phyloP scores from a whole-genome alignment of 2,888 invertebrate species.

The Melinaea menophilus region DNA sequence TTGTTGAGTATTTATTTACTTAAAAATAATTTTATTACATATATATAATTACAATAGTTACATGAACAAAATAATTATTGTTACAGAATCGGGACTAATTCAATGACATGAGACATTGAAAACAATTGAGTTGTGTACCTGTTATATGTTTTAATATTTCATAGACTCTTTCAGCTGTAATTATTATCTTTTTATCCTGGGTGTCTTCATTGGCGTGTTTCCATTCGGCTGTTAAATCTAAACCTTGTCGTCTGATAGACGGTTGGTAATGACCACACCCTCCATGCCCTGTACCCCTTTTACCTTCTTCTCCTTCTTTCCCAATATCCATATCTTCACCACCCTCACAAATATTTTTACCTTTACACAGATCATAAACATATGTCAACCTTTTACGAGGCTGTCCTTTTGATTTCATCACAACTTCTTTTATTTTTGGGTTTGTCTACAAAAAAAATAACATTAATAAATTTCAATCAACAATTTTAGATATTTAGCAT shows the following conservation, averaged over 20 bases:
- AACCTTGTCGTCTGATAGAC: slow-evolving; percentile 89
- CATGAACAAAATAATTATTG: too few species aligned
- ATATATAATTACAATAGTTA: too few species aligned
- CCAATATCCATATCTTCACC: slow-evolving; percentile 98
- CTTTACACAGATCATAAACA: slow-evolving; percentile 98
- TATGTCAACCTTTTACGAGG: slow-evolving; percentile 95
- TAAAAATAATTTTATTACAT: too few species aligned
- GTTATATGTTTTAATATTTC: slow-evolving; percentile 97
- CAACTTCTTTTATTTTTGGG: slow-evolving; percentile 95
- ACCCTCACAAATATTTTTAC: slow-evolving; percentile 98
- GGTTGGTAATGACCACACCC: slow-evolving; percentile 99
- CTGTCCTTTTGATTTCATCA: slow-evolving; percentile 97
- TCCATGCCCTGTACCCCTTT: slow-evolving; percentile 85
- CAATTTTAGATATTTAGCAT: slow-evolving; percentile 29
- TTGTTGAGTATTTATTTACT: too few species aligned
- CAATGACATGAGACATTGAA: too few species aligned
- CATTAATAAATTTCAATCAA: slow-evolving; percentile 5
- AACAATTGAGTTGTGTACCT: slow-evolving; percentile 47
- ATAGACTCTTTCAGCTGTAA: slow-evolving; percentile 97
- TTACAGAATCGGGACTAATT: too few species aligned
- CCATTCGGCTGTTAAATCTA: slow-evolving; percentile 98
- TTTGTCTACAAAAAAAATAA: slow-evolving; percentile 80
- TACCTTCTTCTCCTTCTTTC: slow-evolving; percentile 83
- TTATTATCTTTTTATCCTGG: slow-evolving; percentile 95
- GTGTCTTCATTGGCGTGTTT: slow-evolving; percentile 99